Evolutionary conservation across 2,113 vertebrate genomes (phyloP).

Genomic region (Sceloporus undulatus): DNA sequence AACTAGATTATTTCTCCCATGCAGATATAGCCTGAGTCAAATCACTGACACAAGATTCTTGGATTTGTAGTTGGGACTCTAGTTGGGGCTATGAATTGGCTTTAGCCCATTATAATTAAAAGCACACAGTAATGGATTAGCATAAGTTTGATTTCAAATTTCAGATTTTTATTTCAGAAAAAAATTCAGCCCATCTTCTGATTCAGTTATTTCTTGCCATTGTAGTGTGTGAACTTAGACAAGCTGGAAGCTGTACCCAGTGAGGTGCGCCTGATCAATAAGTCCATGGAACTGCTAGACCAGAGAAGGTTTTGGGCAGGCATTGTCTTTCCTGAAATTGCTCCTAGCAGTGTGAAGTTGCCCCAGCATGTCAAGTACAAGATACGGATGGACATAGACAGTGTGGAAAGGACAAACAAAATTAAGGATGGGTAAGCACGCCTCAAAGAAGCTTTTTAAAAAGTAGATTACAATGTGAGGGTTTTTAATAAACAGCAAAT

Average conservation of each 20-base stretch:
- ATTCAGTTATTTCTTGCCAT: neutral
- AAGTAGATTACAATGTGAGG: neutral
- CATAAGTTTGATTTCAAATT: too few species aligned
- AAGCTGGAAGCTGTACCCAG: slow-evolving; percentile 91
- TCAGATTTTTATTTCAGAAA: neutral
- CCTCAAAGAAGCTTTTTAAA: neutral
- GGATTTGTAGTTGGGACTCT: too few species aligned
- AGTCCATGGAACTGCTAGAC: slow-evolving; percentile 91
- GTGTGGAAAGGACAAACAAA: slow-evolving; percentile 97
- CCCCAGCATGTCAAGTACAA: slow-evolving; percentile 92
- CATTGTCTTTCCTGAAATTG: slow-evolving; percentile 88
- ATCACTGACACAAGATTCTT: too few species aligned
- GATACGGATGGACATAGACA: slow-evolving; percentile 99
- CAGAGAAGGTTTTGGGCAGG: slow-evolving; percentile 97
- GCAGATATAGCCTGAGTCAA: too few species aligned
- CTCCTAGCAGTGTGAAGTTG: slow-evolving; percentile 80
- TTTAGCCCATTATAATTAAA: too few species aligned
- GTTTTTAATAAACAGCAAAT: slow-evolving; percentile 21
- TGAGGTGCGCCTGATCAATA: slow-evolving; percentile 88
- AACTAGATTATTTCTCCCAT: too few species aligned
- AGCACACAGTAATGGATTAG: too few species aligned
- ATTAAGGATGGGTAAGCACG: slow-evolving; percentile 93
- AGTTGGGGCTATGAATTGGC: too few species aligned
- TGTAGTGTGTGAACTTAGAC: slow-evolving; percentile 94
- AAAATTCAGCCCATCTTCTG: neutral